Evolutionary conservation across 1,140 invertebrate genomes (phyloP).

Genomic region (Anastatus disparis): DNA sequence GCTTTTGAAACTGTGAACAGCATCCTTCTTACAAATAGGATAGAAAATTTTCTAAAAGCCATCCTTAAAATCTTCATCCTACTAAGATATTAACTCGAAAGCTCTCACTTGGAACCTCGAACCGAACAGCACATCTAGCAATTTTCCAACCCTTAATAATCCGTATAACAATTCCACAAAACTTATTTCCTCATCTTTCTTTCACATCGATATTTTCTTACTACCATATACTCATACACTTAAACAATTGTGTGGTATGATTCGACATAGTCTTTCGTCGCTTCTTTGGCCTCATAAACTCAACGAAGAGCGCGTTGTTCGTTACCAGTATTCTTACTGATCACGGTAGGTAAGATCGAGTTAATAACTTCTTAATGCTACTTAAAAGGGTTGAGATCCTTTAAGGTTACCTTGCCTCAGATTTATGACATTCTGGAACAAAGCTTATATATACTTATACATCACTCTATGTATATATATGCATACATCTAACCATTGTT

Average conservation of each 20-base stretch:
- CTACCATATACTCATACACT: neutral
- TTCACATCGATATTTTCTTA: neutral
- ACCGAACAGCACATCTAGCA: no score
- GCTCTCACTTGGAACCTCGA: no score
- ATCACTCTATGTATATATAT: neutral
- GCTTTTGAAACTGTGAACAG: no score
- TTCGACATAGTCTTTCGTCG: neutral
- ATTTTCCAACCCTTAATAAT: no score
- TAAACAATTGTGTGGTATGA: neutral
- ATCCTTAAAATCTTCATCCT: no score
- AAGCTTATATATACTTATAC: neutral
- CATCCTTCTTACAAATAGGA: no score
- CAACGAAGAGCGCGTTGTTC: conserved; percentile 19
- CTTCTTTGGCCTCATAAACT: conserved; percentile 27
- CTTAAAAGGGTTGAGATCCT: no score
- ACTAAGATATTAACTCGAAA: no score
- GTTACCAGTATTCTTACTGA: conserved; percentile 27
- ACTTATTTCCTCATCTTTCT: neutral
- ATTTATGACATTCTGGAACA: conserved; percentile 34
- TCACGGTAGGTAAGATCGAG: conserved; percentile 30
- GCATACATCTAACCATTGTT: no score
- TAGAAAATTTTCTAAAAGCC: no score
- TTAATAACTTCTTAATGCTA: conserved; percentile 53
- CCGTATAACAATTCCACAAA: neutral
- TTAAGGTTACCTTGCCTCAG: conserved; percentile 43